Percentiles rank a stretch among this genome's conserved stretches.
Evolutionary conservation across 2,113 vertebrate genomes (phyloP).

Genomic region (Elaphurus davidianus): DNA sequence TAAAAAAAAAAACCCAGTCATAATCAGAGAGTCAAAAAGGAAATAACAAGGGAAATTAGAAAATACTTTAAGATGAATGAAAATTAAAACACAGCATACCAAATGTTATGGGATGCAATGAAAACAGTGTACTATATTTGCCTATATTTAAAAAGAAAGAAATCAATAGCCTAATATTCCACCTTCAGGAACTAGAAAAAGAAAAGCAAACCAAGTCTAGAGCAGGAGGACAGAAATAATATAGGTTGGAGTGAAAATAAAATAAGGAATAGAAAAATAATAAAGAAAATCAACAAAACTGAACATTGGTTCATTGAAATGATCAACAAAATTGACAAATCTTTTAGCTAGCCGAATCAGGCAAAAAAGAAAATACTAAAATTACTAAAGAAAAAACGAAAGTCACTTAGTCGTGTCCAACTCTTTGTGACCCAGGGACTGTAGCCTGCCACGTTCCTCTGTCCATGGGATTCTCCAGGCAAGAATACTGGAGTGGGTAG

Average conservation of each 20-base stretch:
- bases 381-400: neutral
- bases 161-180: neutral
- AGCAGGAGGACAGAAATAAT: neutral
- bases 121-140: neutral
- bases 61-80: slow-evolving; percentile 23
- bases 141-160: neutral
- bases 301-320: neutral
- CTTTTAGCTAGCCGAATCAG: neutral
- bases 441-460: neutral
- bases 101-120: neutral
- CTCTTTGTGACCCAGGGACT: neutral
- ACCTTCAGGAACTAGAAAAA: neutral
- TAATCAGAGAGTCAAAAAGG: neutral
- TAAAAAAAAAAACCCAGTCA: neutral
- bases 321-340: neutral
- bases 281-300: neutral
- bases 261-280: neutral
- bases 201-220: neutral
- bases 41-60: neutral
- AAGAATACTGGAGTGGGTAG: neutral
- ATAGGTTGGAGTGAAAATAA: neutral
- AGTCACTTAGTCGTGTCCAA: neutral
- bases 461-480: neutral
- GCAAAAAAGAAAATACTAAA: neutral
- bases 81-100: neutral